Base-by-base conservation (phyloP, 2,888 invertebrate species). In the Drosophila vallismaia region DNA sequence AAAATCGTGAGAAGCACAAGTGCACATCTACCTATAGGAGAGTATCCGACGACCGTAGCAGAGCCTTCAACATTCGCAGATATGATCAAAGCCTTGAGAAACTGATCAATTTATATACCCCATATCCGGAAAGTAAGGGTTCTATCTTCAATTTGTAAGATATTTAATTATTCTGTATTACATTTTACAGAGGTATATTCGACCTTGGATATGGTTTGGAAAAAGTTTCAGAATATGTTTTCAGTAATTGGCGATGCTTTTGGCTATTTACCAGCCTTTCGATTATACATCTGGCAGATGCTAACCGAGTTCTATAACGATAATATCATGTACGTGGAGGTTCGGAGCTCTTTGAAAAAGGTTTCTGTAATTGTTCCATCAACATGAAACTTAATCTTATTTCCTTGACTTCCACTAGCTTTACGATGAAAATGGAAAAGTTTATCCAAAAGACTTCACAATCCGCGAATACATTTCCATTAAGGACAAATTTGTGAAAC, bases 281-380 rank as follows among this genome's bases (percentile, higher is more conserved):
- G 93, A 59, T 92, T 93, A 10, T 93, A 93, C 77, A 92, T 93
- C 66, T 92, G 93, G 77, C 92, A 92, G 70, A 89, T 93, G 33
- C 89, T 95, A 3, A 86, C 92, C 51, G 94, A 94, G 79, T 86
- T 94, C 46, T 92, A 93, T 71, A 91, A 93, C 0, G 95, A 95
- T 78, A 94, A 94, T 73, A 91, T 95, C 0, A 92, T 93, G 88
- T 95, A 94, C 74, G 87, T 93, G 0, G 95, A 95, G 86, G 72
- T 95, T 7, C 92, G 95, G 46, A 63, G 86, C 8, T 71, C 79
- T 89, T 3, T 71, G 71, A 12, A 72, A 73, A 4, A 19, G 24
- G 24, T 24, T 29, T 29, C 12, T 8, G 1, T 28, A n/a, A n/a
- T n/a, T 5, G 6, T 6, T n/a, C n/a, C n/a, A 6, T 36, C 6